Percentiles rank a stretch among this genome's conserved stretches.
phyloP scores from a whole-genome alignment of 2,888 invertebrate species.

The Coronaproctus castanopsis region DNA sequence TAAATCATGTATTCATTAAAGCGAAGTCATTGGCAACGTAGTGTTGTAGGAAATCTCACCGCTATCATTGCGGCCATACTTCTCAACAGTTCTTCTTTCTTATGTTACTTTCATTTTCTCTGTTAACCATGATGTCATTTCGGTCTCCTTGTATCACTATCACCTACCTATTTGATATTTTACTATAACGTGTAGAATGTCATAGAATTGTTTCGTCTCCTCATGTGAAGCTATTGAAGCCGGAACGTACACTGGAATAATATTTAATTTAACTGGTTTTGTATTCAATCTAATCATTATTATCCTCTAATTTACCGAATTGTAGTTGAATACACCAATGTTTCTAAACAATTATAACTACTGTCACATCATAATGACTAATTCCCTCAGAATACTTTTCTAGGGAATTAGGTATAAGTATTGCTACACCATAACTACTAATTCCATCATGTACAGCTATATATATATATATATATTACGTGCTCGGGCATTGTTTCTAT shows the following conservation, averaged over 20 bases:
- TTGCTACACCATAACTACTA: not conserved
- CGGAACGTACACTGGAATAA: not conserved
- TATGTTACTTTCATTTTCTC: not conserved
- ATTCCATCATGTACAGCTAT: not conserved
- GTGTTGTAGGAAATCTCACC: not conserved
- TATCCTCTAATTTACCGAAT: not conserved
- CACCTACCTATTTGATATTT: not conserved
- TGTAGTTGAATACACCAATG: not conserved
- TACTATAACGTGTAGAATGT: not conserved
- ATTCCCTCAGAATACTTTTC: too few relatives aligned
- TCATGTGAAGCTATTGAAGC: not conserved
- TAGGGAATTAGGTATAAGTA: not conserved
- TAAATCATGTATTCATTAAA: not conserved
- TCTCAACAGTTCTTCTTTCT: not conserved
- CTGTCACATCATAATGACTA: too few relatives aligned
- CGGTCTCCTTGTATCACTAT: not conserved
- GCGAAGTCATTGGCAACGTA: not conserved
- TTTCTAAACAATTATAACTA: too few relatives aligned
- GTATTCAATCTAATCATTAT: not conserved
- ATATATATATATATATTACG: too few relatives aligned
- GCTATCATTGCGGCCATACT: not conserved
- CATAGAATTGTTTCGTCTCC: too few relatives aligned
- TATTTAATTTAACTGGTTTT: not conserved
- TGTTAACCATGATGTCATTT: not conserved
- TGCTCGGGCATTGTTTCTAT: not conserved